Evolutionary conservation across 53 echinoderm and acorn worm species (phyloP), one percentile per base, ranked within the genome.

Genomic region (Paelopatides confundens): DNA sequence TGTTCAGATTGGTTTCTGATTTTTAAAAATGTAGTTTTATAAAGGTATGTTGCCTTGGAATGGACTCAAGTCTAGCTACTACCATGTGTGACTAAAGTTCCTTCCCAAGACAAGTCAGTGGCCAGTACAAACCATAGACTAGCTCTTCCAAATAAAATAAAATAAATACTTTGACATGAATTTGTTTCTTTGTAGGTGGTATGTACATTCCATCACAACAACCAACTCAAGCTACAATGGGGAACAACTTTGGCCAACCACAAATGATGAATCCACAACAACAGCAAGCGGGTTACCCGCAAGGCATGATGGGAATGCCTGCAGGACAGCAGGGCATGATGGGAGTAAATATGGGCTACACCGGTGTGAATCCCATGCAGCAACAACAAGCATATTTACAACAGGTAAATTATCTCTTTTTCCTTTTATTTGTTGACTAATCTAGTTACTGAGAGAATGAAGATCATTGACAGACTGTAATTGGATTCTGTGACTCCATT

Each of bases 201-300:
- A 29, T 78, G 78, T 78, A 78, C 78, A 78, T 78, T 78, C 78
- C 78, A 50, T 78, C 78, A 50, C 78, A 78, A 52, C 78, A 78
- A 78, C 78, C 51, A 14, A 78, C 26, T 31, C 78, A 71, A 23
- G 71, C 71, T 40, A 18, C 31, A 71, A 43, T 71, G 37, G 71
- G 71, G n/a, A 71, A 71, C 27, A 71, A 21, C 39, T 71, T 71
- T 38, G 39, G 15, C 17, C 71, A 78, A 48, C 78, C 78, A 49
- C 78, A 78, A 33, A 49, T 52, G 50, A 78, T 78, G 78, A 78
- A 51, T 52, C 78, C 50, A 78, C 76, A 76, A 24, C 63, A 63
- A 48, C 76, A 76, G 21, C 76, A 76, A 21, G 39, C 71, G 21
- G 71, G 71, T 26, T 58, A 58, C 58, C 58, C 15, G 24, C 78